Evolutionary conservation across 2,888 invertebrate species (phyloP), one percentile per base, ranked within the genome.

Genomic region (Dastarcus helophoroides): DNA sequence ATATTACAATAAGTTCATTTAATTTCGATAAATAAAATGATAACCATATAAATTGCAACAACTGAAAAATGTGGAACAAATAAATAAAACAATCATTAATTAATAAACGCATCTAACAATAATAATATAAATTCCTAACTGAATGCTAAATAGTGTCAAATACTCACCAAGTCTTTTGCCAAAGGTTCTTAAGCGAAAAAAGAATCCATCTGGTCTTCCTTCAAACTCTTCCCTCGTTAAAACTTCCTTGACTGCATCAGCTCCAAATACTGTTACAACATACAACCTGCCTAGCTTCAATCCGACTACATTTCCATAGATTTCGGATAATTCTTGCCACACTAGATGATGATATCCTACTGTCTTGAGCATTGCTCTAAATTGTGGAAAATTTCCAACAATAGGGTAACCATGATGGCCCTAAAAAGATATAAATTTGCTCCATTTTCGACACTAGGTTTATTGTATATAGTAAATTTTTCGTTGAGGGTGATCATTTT

Each of bases 171-270:
- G 59, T 54, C 72, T 63, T 52, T 74, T 69, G 9, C 79, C 79
- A 37, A 77, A 72, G 14, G 78, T 69, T 32, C 81, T 64, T 34
- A 79, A 54, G 39, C 69, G 64, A 42, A 77, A 71, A 48, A 80
- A 76, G 50, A 78, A 81, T 14, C 73, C 79, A 42, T 77, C 69
- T 0, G 81, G 81, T 34, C 82, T 64, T 1, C 77, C 79, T 46
- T 77, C 76, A 42, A 79, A 78, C 35, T 75, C 75, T 10, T 72
- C 71, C 6, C 67, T 64, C 1, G 64, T 64, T 23, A 78, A 65
- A 4, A 73, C 70, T 49, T 75, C 71, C 23, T 67, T 68, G 3
- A 77, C 67, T 26, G 75, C 68, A 32, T 73, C 68, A 22, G 68
- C 61, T 1, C 77, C 73, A 13, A 69, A 73, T 2, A 78, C 70